These are phyloP conservation scores for Microctenopoma stevenorrisi DNA, from an alignment of 2,797 vertebrate species.

Conservation along the genomic window DNA sequence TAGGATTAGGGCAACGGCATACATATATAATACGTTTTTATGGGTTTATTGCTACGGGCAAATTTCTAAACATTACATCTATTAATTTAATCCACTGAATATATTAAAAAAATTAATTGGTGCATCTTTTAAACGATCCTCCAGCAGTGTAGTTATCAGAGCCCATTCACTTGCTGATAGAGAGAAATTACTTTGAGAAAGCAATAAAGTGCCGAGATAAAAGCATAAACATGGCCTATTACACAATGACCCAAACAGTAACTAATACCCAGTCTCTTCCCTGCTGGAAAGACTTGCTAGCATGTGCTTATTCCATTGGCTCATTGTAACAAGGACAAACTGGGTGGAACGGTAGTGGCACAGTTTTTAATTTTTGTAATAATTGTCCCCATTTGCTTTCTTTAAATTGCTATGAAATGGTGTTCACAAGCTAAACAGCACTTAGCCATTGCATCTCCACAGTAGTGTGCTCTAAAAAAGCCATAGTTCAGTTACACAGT, in stretches of 20 bases:
- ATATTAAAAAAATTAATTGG: not conserved
- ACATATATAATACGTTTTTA: not conserved
- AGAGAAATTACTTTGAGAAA: not conserved
- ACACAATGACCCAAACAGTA: constrained; percentile 8
- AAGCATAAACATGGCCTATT: constrained; percentile 27
- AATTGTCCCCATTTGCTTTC: constrained; percentile 13
- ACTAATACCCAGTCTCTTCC: constrained; percentile 14
- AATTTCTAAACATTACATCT: not conserved
- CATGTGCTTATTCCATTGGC: constrained; percentile 28
- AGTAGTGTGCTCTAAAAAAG: constrained; percentile 1
- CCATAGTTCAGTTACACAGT: constrained; percentile 22
- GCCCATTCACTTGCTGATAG: not conserved
- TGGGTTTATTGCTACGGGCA: not conserved
- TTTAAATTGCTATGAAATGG: constrained; percentile 16
- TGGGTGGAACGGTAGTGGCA: constrained; percentile 39
- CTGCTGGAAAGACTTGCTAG: constrained; percentile 10
- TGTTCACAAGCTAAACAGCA: not conserved
- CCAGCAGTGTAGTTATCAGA: not conserved
- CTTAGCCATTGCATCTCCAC: no score
- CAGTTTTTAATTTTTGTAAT: constrained; percentile 17
- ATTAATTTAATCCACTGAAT: not conserved
- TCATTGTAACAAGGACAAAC: constrained; percentile 52
- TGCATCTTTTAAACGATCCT: not conserved
- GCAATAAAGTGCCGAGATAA: constrained; percentile 15
- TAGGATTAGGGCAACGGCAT: not conserved